Evolutionary conservation across 1,140 invertebrate species (phyloP).

Genomic region (Danaus plexippus): DNA sequence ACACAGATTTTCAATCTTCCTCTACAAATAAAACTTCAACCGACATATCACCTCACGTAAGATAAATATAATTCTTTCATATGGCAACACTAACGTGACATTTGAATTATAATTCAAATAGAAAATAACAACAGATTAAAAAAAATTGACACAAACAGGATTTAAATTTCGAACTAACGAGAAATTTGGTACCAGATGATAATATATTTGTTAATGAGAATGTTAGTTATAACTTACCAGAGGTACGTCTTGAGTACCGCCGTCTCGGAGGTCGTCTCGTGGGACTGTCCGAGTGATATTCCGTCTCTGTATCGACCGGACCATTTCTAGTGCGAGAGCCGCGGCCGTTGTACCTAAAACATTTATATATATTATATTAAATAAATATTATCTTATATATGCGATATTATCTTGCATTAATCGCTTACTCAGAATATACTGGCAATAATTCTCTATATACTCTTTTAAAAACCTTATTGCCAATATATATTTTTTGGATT

Average conservation of each 20-base stretch:
- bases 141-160: not conserved
- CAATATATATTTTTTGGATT: too few relatives aligned
- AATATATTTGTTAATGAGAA: not conserved
- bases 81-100: too few relatives aligned
- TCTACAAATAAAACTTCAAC: not conserved
- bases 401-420: too few relatives aligned
- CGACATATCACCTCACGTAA: not conserved
- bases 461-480: too few relatives aligned
- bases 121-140: not conserved
- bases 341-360: conserved; percentile 36
- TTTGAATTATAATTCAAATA: too few relatives aligned
- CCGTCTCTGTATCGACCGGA: conserved; percentile 52
- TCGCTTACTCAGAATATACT: too few relatives aligned
- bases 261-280: conserved; percentile 35
- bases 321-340: conserved; percentile 39
- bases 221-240: conserved; percentile 31
- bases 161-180: too few relatives aligned
- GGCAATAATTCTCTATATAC: too few relatives aligned
- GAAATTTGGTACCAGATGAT: not conserved
- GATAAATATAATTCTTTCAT: too few relatives aligned
- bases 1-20: too few relatives aligned
- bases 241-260: conserved; percentile 41
- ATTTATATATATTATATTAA: too few relatives aligned
- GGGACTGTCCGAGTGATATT: conserved; percentile 57
- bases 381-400: too few relatives aligned